Evolutionary conservation across 2,888 invertebrate species (phyloP), one percentile per base, ranked within the genome.

Genomic region (Micropterix aruncella): DNA sequence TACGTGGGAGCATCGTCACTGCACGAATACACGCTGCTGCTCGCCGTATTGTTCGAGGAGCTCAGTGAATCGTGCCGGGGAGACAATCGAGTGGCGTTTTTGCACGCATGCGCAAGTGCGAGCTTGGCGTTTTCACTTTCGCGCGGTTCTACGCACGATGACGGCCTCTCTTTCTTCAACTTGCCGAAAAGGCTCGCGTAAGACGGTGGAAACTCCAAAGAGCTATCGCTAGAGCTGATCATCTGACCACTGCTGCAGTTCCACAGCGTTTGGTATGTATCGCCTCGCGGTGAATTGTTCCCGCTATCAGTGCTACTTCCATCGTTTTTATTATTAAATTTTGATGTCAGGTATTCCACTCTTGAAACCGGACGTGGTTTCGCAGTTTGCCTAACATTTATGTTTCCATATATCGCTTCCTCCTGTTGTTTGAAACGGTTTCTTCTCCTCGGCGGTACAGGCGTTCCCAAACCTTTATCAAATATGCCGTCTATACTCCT

Each of bases 211-310:
- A 63, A 62, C 50, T 60, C 53, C 48, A 68, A 61, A 47, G 66
- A 69, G 54, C 58, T 58, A 3, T 60, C 63, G 27, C 27, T 27
- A 12, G 7, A 27, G 27, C 68, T 2, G 65, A 67, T 50, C 67
- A 65, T 56, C 65, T 67, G 56, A n/a, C 71, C 70, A 44, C 60
- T 63, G 5, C 67, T 67, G 42, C 69, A 69, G 1, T 61, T 57
- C 71, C 71, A 71, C 18, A 71, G 60, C 1, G 57, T 62, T 2
- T 66, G 63, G 56, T 71, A 71, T 42, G 50, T 50, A 51, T 60
- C 60, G 1, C 51, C 48, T 3, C 43, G 7, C 39, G 48, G 45
- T 17, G 62, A 61, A 36, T 45, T 46, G 37, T 51, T 49, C 14
- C 61, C 62, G 7, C 57, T 57, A 41, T 63, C 65, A 2, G 57